Evolutionary conservation across 2,797 vertebrate genomes (phyloP), one percentile per base, ranked within the genome.

Genomic region (Vipera ursinii): DNA sequence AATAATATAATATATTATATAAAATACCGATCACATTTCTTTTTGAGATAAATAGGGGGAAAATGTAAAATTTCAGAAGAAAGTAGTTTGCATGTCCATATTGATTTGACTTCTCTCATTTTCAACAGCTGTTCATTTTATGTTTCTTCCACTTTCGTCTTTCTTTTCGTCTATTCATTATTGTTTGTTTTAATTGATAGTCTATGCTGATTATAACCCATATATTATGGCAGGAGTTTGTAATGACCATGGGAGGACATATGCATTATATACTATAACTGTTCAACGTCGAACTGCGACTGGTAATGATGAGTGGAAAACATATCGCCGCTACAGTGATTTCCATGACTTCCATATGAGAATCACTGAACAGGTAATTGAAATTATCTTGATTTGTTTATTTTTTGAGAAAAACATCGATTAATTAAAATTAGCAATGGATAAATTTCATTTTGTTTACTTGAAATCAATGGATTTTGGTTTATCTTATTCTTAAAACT

Each of bases 281-380:
- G 99, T 99, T 88, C 97, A 98, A 95, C 98, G 98, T 94, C 98
- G 98, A 93, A 98, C 92, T 89, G 95, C 97, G 0, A 99, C 98
- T 59, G 98, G 98, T 0, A 99, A 99, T 93, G 99, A 99, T 95
- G 98, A 97, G 92, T 99, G 99, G 99, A 99, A 99, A 96, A 99
- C 99, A 0, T 99, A 99, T 92, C 98, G 99, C 9, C 99, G 99
- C 88, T 99, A 99, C 94, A 99, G 99, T 2, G 99, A 99, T 97
- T 99, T 99, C 96, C 99, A 99, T 38, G 99, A 99, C 97, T 99
- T 99, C 91, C 99, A 99, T 93, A 99, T 99, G 99, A 98, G 99
- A 96, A 99, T 99, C 97, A 99, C 98, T 0, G 99, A 99, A 91
- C 99, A 99, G 98, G 99, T 99, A 96, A 91, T 82, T 82, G 73